phyloP scores from a whole-genome alignment of 1,140 invertebrate species.

The Harpegnathos saltator region DNA sequence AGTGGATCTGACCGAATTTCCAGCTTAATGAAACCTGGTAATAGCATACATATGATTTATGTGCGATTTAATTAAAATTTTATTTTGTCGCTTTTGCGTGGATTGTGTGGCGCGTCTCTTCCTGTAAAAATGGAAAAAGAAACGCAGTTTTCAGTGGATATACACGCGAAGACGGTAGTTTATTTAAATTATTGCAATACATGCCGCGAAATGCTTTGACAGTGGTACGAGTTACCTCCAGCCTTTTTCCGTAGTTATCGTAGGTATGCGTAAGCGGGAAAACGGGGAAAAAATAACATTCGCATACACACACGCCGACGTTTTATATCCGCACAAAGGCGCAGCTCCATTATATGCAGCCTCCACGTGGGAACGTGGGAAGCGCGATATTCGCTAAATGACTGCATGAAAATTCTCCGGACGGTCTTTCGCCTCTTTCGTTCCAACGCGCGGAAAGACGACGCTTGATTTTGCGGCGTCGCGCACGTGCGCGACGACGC shows the following conservation, averaged over 20 bases:
- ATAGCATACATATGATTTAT: conserved; percentile 22
- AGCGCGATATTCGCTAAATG: no score
- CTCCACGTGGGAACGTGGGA: no score
- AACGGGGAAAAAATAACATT: no score
- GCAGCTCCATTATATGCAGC: no score
- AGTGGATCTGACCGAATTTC: conserved; percentile 42
- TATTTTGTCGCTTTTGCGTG: neutral
- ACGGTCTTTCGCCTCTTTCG: neutral
- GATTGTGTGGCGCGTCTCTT: neutral
- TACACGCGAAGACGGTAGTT: neutral
- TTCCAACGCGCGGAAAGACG: neutral
- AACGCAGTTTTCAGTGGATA: neutral
- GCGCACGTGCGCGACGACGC: neutral
- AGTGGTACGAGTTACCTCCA: no score
- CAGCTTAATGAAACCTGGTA: conserved; percentile 42
- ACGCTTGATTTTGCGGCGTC: neutral
- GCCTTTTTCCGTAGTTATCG: no score
- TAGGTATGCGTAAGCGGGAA: no score
- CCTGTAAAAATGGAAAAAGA: neutral
- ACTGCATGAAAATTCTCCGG: neutral
- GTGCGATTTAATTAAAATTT: conserved; percentile 30
- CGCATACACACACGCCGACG: no score
- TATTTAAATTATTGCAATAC: neutral
- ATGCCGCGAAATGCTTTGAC: neutral
- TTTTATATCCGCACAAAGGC: no score